Conservation (phyloP, 1,140 invertebrate species). For the Bombus huntii region DNA sequence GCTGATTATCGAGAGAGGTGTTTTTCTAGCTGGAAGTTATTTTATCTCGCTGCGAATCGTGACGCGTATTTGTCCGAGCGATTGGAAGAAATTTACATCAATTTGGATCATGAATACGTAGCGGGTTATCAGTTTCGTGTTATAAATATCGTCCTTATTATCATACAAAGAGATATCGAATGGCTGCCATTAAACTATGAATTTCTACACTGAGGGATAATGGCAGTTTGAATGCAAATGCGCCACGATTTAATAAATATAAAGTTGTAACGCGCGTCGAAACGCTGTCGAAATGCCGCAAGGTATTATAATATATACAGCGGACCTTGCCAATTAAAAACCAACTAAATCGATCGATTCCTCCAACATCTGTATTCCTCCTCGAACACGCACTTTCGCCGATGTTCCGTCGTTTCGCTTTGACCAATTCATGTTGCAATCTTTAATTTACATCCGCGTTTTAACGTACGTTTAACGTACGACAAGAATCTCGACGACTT, state of each 20-base stretch:
- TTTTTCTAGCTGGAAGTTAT: background rate
- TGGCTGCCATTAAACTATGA: constrained; percentile 38
- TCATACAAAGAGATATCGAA: constrained; percentile 47
- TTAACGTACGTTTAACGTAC: background rate
- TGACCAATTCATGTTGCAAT: background rate
- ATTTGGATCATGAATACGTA: constrained; percentile 21
- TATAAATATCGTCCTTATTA: constrained; percentile 47
- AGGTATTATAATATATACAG: background rate
- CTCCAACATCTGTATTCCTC: background rate
- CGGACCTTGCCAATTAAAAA: background rate
- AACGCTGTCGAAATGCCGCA: background rate
- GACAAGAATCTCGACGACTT: background rate
- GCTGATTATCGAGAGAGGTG: too few species aligned
- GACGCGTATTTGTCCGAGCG: background rate
- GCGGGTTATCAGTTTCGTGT: constrained; percentile 7
- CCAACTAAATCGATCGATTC: background rate
- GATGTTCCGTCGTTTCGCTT: background rate
- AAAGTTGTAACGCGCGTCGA: background rate
- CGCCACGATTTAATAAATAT: constrained; percentile 16
- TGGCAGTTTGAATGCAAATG: constrained; percentile 41
- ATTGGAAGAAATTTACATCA: constrained; percentile 16
- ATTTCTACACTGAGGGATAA: constrained; percentile 42
- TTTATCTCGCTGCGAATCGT: background rate
- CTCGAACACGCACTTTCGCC: too few species aligned
- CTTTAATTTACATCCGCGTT: background rate